Percentiles rank a stretch among this genome's conserved stretches.
These are phyloP conservation scores for Pterocles burchelli DNA, from an alignment of 2,113 vertebrate genomes.

Conservation along the genomic window DNA sequence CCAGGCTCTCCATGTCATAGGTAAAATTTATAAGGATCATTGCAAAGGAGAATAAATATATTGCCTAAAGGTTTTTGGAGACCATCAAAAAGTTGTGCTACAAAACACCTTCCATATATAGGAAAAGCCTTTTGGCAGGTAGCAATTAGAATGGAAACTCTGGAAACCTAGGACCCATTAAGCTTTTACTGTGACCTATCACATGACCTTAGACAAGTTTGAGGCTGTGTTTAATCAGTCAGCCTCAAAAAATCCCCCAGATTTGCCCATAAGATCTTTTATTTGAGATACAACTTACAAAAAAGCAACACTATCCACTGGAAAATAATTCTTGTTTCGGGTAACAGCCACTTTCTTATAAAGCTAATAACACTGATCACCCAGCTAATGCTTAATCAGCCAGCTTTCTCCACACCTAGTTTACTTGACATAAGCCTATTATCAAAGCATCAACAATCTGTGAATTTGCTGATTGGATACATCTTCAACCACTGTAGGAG, in stretches of 20 bases:
- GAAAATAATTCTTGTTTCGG: background rate
- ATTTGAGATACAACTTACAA: background rate
- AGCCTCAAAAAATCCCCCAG: background rate
- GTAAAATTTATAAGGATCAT: background rate
- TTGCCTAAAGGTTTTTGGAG: background rate
- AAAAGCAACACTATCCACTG: background rate
- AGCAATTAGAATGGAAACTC: background rate
- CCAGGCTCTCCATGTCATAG: background rate
- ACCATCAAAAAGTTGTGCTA: background rate
- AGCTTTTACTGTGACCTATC: background rate
- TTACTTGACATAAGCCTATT: background rate
- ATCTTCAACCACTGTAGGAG: background rate
- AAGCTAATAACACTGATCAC: background rate
- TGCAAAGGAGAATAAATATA: background rate
- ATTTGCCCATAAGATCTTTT: background rate
- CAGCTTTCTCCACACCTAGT: background rate
- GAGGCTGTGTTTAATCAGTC: background rate
- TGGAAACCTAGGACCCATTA: background rate
- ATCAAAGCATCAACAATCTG: background rate
- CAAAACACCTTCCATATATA: background rate
- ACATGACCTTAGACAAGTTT: background rate
- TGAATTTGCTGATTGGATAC: background rate
- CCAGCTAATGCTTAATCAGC: background rate
- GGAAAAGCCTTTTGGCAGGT: background rate
- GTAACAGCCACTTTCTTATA: background rate